Base-by-base conservation (phyloP, 2,113 vertebrate species). In the Patagioenas fasciata region DNA sequence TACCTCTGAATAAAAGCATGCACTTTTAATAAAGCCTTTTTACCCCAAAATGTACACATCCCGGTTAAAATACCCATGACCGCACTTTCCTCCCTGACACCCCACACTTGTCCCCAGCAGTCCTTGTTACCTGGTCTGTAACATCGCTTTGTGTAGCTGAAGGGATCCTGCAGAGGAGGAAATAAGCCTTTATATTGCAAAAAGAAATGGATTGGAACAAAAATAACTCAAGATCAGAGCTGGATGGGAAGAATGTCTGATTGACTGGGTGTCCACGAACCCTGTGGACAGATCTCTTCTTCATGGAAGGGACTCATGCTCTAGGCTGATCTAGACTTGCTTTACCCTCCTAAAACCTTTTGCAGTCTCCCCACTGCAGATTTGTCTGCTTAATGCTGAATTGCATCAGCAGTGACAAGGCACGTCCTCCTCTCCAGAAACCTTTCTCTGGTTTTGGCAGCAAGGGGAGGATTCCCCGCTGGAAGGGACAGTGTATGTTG, bases 1-100 rank as follows among this genome's bases (percentile, higher is more conserved):
- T 75, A 89, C 89, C 89, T 85, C 91, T 80, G 95, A 70, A 50
- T n/a, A 21, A 97, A 96, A 94, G 97, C 97, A 98, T 97, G 98
- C 97, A 97, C 97, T 96, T 96, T 91, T 90, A 89, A 64, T 72
- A 48, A 31, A 69, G 94, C 95, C 97, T 97, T 97, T 92, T 84
- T 74, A 85, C 94, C 95, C 95, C 71, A 44, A 83, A 70, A 78
- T 36, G 77, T 88, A 92, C 92, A 79, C 95, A 80, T 83, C 85
- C 90, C 51, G 1, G 38, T 36, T 51, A 40, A 80, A 93, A 72
- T 72, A 77, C 29, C 89, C 31, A 1, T 78, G 87, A 57, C 51
- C 88, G 88, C 89, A 80, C 88, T 92, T 74, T 51, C 77, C 80
- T 95, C 73, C 74, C 88, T 84, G 95, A 82, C 38, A 4, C 85